Evolutionary conservation across 1,140 invertebrate species (phyloP).

Genomic region (Monomorium pharaonis): DNA sequence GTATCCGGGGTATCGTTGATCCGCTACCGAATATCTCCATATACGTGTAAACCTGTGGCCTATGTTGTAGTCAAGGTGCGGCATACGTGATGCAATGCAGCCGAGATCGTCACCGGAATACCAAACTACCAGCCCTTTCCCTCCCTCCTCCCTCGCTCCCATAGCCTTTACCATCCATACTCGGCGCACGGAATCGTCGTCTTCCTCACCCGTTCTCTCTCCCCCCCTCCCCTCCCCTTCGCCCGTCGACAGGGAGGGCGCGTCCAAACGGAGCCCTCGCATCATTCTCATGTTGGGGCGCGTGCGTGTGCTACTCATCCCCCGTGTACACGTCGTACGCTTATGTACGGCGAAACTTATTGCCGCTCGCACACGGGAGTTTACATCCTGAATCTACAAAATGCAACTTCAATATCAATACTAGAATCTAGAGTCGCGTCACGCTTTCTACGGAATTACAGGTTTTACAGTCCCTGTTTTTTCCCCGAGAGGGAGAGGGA

Average conservation of each 20-base stretch:
- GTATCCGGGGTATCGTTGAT: conserved; percentile 55
- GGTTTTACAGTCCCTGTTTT: background rate
- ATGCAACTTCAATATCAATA: conserved; percentile 60
- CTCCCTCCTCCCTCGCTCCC: conserved; percentile 3
- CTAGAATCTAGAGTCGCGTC: conserved; percentile 19
- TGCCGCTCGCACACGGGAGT: conserved; percentile 70
- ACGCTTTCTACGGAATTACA: conserved; percentile 20
- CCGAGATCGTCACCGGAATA: conserved; percentile 76
- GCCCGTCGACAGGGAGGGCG: conserved; percentile 15
- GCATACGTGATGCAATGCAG: conserved; percentile 81
- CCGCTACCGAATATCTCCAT: conserved; percentile 59
- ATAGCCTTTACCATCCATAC: conserved; percentile 42
- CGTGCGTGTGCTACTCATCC: conserved; percentile 57
- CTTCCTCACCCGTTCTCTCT: conserved; percentile 43
- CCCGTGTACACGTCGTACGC: conserved; percentile 38
- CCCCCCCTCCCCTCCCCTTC: background rate
- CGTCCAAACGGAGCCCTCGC: conserved; percentile 58
- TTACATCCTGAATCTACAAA: conserved; percentile 78
- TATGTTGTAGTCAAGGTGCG: conserved; percentile 73
- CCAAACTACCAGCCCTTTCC: conserved; percentile 72
- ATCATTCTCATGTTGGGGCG: conserved; percentile 63
- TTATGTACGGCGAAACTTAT: conserved; percentile 78
- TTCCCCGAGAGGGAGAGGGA: background rate
- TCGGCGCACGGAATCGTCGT: conserved; percentile 49
- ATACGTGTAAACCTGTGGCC: conserved; percentile 76